These are phyloP conservation scores for Natator depressus DNA, from an alignment of 2,113 vertebrate species.

Conservation along the genomic window DNA sequence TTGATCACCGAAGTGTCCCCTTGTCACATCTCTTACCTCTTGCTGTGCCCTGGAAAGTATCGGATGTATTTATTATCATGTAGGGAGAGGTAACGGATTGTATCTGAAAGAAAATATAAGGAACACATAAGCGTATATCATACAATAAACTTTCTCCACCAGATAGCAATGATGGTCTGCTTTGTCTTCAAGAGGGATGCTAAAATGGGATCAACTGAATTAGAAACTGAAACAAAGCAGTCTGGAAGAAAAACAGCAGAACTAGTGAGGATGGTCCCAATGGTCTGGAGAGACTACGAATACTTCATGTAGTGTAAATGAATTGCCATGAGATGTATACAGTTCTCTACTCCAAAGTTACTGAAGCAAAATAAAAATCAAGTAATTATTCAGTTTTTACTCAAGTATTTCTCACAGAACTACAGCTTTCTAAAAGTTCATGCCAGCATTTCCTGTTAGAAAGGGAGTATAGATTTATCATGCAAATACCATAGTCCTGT, in stretches of 20 bases:
- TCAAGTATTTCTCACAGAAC: not conserved
- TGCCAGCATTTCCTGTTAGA: not conserved
- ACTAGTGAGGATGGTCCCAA: not conserved
- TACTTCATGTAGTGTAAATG: not conserved
- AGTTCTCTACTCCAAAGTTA: not conserved
- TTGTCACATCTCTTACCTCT: slow-evolving; percentile 85
- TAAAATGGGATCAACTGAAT: not conserved
- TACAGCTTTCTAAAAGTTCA: not conserved
- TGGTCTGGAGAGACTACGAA: not conserved
- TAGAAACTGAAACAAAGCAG: not conserved
- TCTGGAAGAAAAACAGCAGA: not conserved
- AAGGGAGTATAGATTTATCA: not conserved
- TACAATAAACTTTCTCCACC: rapidly evolving
- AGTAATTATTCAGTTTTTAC: not conserved
- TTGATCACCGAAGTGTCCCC: not conserved
- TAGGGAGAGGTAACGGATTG: slow-evolving; percentile 96
- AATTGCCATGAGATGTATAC: not conserved
- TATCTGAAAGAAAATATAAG: slow-evolving; percentile 86
- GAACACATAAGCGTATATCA: not conserved
- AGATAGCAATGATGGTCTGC: not conserved
- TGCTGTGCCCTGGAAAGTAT: slow-evolving; percentile 97
- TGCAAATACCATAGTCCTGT: not conserved
- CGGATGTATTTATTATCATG: slow-evolving; percentile 99
- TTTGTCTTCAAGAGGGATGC: not conserved
- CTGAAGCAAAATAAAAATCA: not conserved